These are phyloP conservation scores for Agrochola circellaris DNA, from an alignment of 2,888 invertebrate genomes.

Conservation along the genomic window DNA sequence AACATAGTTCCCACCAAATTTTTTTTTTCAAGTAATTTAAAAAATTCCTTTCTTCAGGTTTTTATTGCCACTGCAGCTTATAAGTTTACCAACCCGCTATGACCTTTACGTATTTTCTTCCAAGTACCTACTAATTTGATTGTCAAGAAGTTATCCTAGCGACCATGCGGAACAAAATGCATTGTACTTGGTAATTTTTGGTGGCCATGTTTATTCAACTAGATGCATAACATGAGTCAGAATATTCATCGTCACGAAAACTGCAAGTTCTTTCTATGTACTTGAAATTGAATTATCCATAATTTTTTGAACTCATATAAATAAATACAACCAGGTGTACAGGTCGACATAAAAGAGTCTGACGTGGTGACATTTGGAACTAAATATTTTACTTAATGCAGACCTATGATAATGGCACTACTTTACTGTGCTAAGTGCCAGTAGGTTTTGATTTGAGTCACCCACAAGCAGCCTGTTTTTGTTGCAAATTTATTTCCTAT, in stretches of 20 bases:
- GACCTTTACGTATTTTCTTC: not conserved
- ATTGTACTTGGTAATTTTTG: slow-evolving; percentile 39
- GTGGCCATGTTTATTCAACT: slow-evolving; percentile 52
- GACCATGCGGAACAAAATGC: not conserved
- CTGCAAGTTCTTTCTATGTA: slow-evolving; percentile 13
- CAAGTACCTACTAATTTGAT: not conserved
- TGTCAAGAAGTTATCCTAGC: not conserved
- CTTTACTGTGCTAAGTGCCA: too few species aligned
- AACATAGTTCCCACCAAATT: too few species aligned
- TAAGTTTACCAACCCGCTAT: not conserved
- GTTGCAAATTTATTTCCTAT: too few species aligned
- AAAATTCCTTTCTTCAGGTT: too few species aligned
- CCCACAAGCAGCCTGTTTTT: too few species aligned
- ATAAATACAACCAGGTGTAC: not conserved
- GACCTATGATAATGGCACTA: too few species aligned
- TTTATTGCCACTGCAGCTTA: not conserved
- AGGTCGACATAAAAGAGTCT: too few species aligned
- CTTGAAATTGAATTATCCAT: not conserved
- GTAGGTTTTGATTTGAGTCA: too few species aligned
- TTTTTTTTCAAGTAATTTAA: not conserved
- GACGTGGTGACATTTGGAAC: too few species aligned
- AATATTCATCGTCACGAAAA: slow-evolving; percentile 50
- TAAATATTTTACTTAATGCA: too few species aligned
- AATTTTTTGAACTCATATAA: too few species aligned
- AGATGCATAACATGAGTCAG: slow-evolving; percentile 27